Conservation (phyloP, 2,113 vertebrate genomes). For the Thinocorus orbignyianus region DNA sequence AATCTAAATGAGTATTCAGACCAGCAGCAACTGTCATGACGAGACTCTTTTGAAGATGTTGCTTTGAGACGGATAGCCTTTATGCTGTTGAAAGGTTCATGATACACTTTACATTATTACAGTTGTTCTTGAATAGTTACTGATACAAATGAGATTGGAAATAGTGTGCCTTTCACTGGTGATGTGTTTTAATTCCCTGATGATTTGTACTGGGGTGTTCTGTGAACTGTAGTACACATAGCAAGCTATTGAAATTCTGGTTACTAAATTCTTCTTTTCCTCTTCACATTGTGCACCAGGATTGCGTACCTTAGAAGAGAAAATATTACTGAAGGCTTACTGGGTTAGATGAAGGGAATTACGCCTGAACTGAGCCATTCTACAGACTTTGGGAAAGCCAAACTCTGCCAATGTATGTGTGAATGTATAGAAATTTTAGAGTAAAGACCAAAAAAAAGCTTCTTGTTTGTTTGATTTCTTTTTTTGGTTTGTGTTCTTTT, state of each 20-base stretch:
- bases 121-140: neutral
- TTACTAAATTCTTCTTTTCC: neutral
- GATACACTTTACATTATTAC: neutral
- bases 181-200: neutral
- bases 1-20: neutral
- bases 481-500: neutral
- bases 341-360: neutral
- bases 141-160: neutral
- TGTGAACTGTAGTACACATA: neutral
- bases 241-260: neutral
- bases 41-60: neutral
- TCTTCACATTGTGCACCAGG: neutral
- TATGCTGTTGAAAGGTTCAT: neutral
- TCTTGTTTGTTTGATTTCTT: neutral
- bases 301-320: neutral
- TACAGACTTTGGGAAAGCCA: neutral
- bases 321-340: neutral
- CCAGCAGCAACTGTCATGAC: accelerated
- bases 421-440: neutral
- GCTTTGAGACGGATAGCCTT: neutral
- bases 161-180: neutral
- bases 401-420: neutral
- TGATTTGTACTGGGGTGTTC: neutral
- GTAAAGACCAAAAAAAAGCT: neutral
- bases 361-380: neutral